Evolutionary conservation across 2,113 vertebrate species (phyloP).

Genomic region (Tragelaphus imberbis): DNA sequence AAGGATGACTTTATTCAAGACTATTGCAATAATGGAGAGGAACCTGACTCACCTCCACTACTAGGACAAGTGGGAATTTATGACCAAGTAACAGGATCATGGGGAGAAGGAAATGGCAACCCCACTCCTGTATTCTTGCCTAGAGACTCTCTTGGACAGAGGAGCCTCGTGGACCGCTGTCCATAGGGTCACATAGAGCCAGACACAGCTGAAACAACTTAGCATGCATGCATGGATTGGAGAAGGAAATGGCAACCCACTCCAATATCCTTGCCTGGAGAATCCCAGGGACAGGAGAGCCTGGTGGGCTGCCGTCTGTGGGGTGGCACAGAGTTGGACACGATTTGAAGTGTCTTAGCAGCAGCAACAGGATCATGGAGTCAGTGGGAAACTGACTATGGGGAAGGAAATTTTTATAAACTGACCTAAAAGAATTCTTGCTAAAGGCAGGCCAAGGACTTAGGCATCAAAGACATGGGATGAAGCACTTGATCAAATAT

Average conservation of each 20-base stretch:
- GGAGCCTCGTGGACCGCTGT: not conserved
- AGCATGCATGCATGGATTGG: not conserved
- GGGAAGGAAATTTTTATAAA: not conserved
- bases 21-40: not conserved
- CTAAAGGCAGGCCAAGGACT: not conserved
- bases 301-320: not conserved
- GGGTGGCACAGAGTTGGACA: not conserved
- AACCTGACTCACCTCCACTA: not conserved
- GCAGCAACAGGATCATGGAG: not conserved
- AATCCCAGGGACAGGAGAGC: not conserved
- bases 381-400: not conserved
- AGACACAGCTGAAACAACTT: not conserved
- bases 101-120: not conserved
- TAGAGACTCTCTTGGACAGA: not conserved
- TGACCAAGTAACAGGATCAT: not conserved
- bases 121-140: not conserved
- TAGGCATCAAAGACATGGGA: not conserved
- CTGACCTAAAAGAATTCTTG: not conserved
- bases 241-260: not conserved
- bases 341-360: not conserved
- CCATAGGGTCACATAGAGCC: fast-evolving
- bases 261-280: not conserved
- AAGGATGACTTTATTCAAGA: not conserved
- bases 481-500: not conserved
- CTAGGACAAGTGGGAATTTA: not conserved